phyloP scores from a whole-genome alignment of 2,888 invertebrate species.

The Chloroclysta siterata region DNA sequence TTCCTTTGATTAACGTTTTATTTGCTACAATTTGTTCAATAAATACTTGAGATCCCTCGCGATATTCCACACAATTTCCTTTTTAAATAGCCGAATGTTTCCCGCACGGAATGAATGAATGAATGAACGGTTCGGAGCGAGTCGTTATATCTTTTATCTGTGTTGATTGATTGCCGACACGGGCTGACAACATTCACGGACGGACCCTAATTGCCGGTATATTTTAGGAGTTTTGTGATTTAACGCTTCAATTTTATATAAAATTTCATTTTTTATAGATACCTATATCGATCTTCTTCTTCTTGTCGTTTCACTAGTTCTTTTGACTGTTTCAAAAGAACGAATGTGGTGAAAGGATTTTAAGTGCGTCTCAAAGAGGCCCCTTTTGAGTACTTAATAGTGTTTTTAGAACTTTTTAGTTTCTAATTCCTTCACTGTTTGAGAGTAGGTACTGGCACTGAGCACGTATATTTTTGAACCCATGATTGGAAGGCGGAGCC shows the following conservation, averaged over 20 bases:
- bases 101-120: conserved; percentile 14
- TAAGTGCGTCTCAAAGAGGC: too few species aligned
- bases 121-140: conserved; percentile 17
- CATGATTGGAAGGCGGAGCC: too few species aligned
- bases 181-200: conserved; percentile 1
- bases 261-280: too few species aligned
- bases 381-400: too few species aligned
- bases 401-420: too few species aligned
- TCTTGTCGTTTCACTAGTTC: too few species aligned
- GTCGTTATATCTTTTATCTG: conserved; percentile 6
- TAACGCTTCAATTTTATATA: not conserved
- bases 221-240: conserved; percentile 4
- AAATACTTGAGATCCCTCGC: not conserved
- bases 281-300: too few species aligned
- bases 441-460: too few species aligned
- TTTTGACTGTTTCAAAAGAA: too few species aligned
- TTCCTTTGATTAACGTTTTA: conserved; percentile 12
- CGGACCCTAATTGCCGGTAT: not conserved
- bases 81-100: conserved; percentile 16
- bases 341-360: too few species aligned
- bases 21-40: conserved; percentile 19
- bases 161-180: conserved; percentile 21
- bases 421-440: too few species aligned
- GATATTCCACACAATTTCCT: conserved; percentile 12
- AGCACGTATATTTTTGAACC: too few species aligned